Evolutionary conservation across 2,888 invertebrate genomes (phyloP), one percentile per base, ranked within the genome.

Genomic region (Leucozona laternaria): DNA sequence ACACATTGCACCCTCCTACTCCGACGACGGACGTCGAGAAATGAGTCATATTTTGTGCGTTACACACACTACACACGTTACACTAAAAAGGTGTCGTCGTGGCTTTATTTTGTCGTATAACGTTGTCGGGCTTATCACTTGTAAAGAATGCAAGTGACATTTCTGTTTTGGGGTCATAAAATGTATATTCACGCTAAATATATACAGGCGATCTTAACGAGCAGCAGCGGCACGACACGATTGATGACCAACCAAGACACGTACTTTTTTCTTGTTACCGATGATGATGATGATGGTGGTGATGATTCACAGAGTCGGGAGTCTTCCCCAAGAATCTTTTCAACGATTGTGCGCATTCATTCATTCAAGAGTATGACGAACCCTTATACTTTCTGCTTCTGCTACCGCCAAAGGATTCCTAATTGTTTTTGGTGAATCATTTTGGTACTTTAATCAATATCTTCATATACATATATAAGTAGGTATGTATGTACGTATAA

Each of bases 61-160:
- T 81, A 68, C 85, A 78, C 66, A 66, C 64, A 28, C 58, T 28
- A 28, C 37, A 55, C 25, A 73, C 79, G 25, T 28, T 45, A 64
- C 45, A 48, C 10, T 15, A 34, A 72, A 77, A 85, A 80, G 84
- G 84, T 85, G 84, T 72, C 77, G 76, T 76, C 76, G 17, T 66
- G 31, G 66, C 15, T 45, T 45, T 64, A 64, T 45, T 64, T 45
- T 20, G 25, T 10, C 8, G 48, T 25, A 1, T 25, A 4, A 40
- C 11, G 37, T 28, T 8, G 66, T 45, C 40, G 28, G 28, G 25
- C 77, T 83, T 81, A 85, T 85, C 85, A 85, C 81, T 81, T 68
- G 85, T 81, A 81, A 85, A 77, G 85, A 81, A 85, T 85, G 68
- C 85, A 81, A 85, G 85, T 85, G 85, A 81, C 85, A 85, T 81